phyloP scores from a whole-genome alignment of 2,797 vertebrate genomes.

The Pipistrellus pygmaeus region DNA sequence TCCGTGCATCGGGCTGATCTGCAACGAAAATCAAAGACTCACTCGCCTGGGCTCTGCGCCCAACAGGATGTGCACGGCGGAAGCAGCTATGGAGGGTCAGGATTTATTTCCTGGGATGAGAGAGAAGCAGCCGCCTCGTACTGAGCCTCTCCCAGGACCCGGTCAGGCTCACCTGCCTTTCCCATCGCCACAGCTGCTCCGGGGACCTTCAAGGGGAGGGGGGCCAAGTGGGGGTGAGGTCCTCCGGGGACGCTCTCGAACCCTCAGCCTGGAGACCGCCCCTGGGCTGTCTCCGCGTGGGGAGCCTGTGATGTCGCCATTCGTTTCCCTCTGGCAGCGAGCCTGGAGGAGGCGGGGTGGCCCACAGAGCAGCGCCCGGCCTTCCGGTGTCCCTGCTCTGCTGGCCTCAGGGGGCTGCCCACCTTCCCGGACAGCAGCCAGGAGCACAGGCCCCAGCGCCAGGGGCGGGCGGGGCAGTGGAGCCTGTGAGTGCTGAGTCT shows the following conservation, averaged over 20 bases:
- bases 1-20: accelerated
- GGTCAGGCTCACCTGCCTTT: accelerated
- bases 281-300: not conserved
- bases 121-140: not conserved
- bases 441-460: not conserved
- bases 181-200: accelerated
- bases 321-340: not conserved
- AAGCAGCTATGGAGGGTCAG: not conserved
- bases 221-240: accelerated
- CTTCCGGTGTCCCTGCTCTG: not conserved
- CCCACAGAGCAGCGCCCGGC: accelerated
- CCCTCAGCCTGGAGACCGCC: not conserved
- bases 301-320: not conserved
- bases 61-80: constrained; percentile 31
- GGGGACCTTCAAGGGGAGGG: not conserved
- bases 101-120: not conserved
- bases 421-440: accelerated
- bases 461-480: accelerated
- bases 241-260: not conserved
- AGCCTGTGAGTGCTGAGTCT: accelerated
- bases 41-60: not conserved
- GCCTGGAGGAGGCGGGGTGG: not conserved
- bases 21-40: not conserved
- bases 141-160: not conserved
- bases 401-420: not conserved